A percentile compares a stretch with the other conserved stretches of the same genome.
phyloP scores from a whole-genome alignment of 2,797 vertebrate genomes.

The Chiloscyllium punctatum region DNA sequence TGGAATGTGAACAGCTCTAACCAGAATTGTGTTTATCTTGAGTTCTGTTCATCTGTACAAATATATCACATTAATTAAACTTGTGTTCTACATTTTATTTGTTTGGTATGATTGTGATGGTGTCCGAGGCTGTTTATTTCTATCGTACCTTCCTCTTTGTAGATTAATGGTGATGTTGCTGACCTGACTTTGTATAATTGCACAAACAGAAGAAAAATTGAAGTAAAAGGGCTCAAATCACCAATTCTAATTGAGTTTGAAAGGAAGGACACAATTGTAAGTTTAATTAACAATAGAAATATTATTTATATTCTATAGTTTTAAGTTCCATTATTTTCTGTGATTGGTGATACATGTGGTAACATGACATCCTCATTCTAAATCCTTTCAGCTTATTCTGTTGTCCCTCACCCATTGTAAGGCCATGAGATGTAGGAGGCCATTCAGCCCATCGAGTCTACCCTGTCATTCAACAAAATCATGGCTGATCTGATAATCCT shows the following conservation, averaged over 20 bases:
- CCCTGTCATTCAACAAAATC: too few species aligned
- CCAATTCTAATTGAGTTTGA: slow-evolving; percentile 57
- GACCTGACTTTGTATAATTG: slow-evolving; percentile 62
- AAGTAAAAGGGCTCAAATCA: slow-evolving; percentile 47
- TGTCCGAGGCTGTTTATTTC: not conserved
- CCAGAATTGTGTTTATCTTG: too few species aligned
- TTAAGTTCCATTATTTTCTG: not conserved
- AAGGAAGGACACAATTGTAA: slow-evolving; percentile 51
- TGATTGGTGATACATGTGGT: not conserved
- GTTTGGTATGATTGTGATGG: not conserved
- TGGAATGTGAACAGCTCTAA: not conserved
- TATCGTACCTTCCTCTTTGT: slow-evolving; percentile 40
- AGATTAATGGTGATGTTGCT: slow-evolving; percentile 56
- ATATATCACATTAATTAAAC: not conserved
- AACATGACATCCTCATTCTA: not conserved
- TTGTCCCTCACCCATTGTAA: too few species aligned
- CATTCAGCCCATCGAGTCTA: too few species aligned
- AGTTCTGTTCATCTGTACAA: not conserved
- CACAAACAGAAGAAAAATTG: slow-evolving; percentile 56
- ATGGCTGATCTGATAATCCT: not conserved
- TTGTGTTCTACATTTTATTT: not conserved
- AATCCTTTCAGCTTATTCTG: not conserved
- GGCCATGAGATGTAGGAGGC: too few species aligned
- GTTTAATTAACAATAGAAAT: slow-evolving; percentile 30
- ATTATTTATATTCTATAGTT: not conserved